Base-by-base conservation (phyloP, 92 coral and sea anemone species). In the Pocillopora grandis region DNA sequence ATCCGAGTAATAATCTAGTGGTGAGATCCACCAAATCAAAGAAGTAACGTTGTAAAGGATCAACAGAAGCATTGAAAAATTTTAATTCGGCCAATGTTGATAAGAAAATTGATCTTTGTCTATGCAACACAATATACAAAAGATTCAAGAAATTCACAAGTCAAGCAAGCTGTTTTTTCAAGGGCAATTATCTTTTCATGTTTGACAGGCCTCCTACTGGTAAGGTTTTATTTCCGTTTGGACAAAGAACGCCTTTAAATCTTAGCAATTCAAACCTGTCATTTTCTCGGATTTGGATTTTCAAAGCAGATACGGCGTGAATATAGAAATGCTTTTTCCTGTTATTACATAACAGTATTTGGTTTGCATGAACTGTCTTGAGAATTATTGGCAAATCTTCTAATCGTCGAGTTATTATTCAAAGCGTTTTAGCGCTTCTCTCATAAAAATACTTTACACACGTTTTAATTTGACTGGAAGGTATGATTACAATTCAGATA, bases 131-230 rank as follows among this genome's bases (percentile, higher is more conserved):
- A 78, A 37, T 77, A 62, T 20, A 37, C 15, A 62, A 15, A 64
- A 64, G 23, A 70, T 15, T 17, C 75, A 70, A 14, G 20, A 70
- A 70, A 35, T 70, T 20, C 55, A 35, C 21, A 21, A 37, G 75
- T 70, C 75, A 70, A 70, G 42, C 75, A 70, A 69, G 73, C 36
- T 37, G 20, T 70, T 70, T 8, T 66, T 66, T 6, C 8, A 66
- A n/a, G 70, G 70, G 31, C 21, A 66, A 66, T 66, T 9, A 66
- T 13, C n/a, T 18, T 33, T 70, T 70, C 9, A 12, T 70, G 17
- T 21, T 10, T 70, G 57, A 70, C 17, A n/a, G 75, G 23, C 69
- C 80, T 35, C 80, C 67, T 68, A 76, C 80, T 31, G 57, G n/a
- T 36, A 18, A 12, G 16, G 37, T 17, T 70, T 59, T 33, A 33